Evolutionary conservation across 2,113 vertebrate genomes (phyloP), one percentile per base, ranked within the genome.

Genomic region (Oryctolagus cuniculus): DNA sequence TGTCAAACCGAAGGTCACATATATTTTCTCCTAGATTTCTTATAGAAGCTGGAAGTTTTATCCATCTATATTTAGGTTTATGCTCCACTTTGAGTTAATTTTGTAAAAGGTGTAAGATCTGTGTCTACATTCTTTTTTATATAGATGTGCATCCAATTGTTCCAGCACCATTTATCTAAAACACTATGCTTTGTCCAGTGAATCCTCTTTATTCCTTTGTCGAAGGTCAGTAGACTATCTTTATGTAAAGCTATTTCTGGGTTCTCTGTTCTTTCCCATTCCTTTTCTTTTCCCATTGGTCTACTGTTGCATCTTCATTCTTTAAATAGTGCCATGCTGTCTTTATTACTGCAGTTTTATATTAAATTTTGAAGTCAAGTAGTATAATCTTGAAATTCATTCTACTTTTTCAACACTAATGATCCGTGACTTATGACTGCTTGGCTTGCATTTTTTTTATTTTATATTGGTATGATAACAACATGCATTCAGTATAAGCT

Each of bases 191-290:
- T 82, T 87, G 21, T 53, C 58, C 44, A 29, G 6, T 19, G 31
- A 87, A 55, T 58, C 51, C n/a, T 38, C 70, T 93, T 89, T 94
- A 66, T 61, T 91, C 58, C 63, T 96, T 91, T 93, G 73, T 81
- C 51, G 87, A 87, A 85, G 78, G 80, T 55, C 13, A 63, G 15
- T 69, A 69, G 38, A 49, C 29, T 69, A 25, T 93, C 75, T 94
- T 74, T 81, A n/a, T 64, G 9, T 64, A 34, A 49, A 27, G 64
- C 72, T 88, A 87, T 87, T 96, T 88, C 86, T 84, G 38, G 38
- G 3, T 25, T 80, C 10, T 58, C 38, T 51, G 9, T 95, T 90
- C 64, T 83, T 21, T 72, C 58, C 31, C 61, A 85, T 49, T 93
- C n/a, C n/a, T n/a, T n/a, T n/a, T n/a, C n/a, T n/a, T 83, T 21